These are phyloP conservation scores for Caerostris darwini DNA, from an alignment of 1,140 invertebrate species.

Conservation along the genomic window DNA sequence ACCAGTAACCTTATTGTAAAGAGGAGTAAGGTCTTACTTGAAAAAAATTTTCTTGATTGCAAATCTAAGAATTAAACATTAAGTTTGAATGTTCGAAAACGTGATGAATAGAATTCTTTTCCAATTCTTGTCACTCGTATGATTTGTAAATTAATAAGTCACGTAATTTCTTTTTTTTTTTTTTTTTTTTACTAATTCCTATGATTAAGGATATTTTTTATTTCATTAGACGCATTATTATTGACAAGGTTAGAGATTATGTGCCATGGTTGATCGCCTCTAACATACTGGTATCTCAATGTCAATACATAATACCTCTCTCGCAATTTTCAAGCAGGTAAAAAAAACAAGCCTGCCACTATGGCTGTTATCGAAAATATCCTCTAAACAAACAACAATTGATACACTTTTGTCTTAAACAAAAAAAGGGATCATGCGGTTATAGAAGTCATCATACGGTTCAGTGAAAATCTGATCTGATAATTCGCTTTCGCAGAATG, in stretches of 20 bases:
- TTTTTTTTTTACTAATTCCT: too few species aligned
- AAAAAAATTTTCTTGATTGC: background rate
- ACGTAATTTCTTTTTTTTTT: too few species aligned
- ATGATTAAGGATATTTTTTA: too few species aligned
- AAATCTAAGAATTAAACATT: background rate
- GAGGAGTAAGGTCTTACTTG: too few species aligned
- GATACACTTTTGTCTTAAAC: background rate
- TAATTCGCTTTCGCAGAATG: conserved; percentile 56
- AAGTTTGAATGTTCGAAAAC: background rate
- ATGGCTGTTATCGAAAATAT: background rate
- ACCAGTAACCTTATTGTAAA: too few species aligned
- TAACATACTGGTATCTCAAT: background rate
- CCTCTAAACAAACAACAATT: background rate
- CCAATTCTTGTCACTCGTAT: background rate
- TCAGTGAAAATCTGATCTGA: conserved; percentile 31
- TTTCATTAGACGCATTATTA: too few species aligned
- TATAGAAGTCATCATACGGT: conserved; percentile 13
- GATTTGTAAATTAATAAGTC: background rate
- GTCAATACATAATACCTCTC: conserved; percentile 44
- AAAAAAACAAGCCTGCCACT: background rate
- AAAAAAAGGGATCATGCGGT: background rate
- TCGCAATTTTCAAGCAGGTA: background rate
- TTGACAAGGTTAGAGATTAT: too few species aligned
- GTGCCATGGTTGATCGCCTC: background rate
- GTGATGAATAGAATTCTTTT: background rate